Percentiles rank a stretch among this genome's conserved stretches.
These are phyloP conservation scores for Hybognathus amarus DNA, from an alignment of 2,797 vertebrate species.

Conservation along the genomic window DNA sequence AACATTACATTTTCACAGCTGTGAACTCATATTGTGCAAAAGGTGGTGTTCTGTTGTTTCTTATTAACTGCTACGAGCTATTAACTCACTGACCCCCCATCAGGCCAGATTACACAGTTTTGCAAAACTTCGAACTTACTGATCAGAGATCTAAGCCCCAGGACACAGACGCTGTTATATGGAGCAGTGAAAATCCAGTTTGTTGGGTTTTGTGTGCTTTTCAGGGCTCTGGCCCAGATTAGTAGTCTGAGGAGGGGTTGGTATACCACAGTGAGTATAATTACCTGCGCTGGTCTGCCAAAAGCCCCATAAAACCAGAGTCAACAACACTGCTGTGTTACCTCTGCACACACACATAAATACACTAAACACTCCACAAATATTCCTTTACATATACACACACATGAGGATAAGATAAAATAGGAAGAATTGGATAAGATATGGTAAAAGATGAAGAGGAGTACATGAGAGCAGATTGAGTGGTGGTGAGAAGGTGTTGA, in stretches of 20 bases:
- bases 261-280: slow-evolving; percentile 77
- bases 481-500: neutral
- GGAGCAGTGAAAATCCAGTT: slow-evolving; percentile 30
- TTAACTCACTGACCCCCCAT: neutral
- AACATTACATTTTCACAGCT: slow-evolving; percentile 4
- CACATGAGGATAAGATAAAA: neutral
- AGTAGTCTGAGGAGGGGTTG: slow-evolving; percentile 63
- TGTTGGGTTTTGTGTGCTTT: slow-evolving; percentile 31
- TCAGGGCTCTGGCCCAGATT: slow-evolving; percentile 61
- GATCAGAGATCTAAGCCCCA: slow-evolving; percentile 23
- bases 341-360: slow-evolving; percentile 31
- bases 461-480: neutral
- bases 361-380: slow-evolving; percentile 2
- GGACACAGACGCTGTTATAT: slow-evolving; percentile 23
- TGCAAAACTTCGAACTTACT: neutral
- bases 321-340: slow-evolving; percentile 80
- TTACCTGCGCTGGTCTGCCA: slow-evolving; percentile 79
- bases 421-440: neutral
- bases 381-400: slow-evolving; percentile 33
- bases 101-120: neutral
- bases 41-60: neutral
- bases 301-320: slow-evolving; percentile 79
- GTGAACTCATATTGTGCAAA: neutral
- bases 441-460: neutral
- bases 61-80: neutral